phyloP scores from a whole-genome alignment of 2,797 vertebrate genomes.

The Eutrigla gurnardus region DNA sequence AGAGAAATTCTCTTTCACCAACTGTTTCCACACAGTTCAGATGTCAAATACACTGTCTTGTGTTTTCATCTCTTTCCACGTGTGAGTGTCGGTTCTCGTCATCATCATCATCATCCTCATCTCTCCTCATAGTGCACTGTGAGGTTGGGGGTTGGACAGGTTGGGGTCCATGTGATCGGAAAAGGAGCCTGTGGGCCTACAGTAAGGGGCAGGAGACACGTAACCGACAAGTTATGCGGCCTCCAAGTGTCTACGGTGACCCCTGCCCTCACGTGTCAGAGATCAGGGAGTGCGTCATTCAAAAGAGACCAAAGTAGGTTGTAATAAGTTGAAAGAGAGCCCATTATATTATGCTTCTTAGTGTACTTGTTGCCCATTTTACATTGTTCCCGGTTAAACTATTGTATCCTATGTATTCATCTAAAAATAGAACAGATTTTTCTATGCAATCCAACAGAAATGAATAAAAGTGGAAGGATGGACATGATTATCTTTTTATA shows the following conservation, averaged over 20 bases:
- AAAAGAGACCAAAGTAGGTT: conserved; percentile 42
- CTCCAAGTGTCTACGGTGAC: conserved; percentile 28
- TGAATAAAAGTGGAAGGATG: not conserved
- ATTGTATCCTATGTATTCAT: not conserved
- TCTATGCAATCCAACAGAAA: conserved; percentile 4
- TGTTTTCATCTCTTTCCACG: not conserved
- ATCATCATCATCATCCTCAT: conserved; percentile 5
- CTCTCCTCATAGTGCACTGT: conserved; percentile 59
- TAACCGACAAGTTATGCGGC: conserved; percentile 34
- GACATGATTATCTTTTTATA: not conserved
- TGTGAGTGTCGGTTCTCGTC: conserved; percentile 6
- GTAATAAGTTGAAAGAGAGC: conserved; percentile 1
- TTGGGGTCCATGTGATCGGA: conserved; percentile 59
- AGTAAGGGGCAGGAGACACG: conserved; percentile 51
- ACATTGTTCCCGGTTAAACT: not conserved
- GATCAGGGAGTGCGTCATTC: conserved; percentile 61
- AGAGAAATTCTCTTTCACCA: conserved; percentile 53
- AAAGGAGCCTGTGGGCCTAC: conserved; percentile 13
- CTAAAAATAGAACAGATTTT: conserved; percentile 12
- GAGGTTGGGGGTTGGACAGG: conserved; percentile 63
- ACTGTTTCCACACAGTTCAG: not conserved
- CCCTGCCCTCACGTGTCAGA: conserved; percentile 54
- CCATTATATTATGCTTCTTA: not conserved
- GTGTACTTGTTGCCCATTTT: conserved; percentile 14
- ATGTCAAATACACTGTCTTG: not conserved